Percentiles rank a stretch among this genome's conserved stretches.
These are phyloP conservation scores for Hoplias malabaricus DNA, from an alignment of 2,113 vertebrate species.

Conservation along the genomic window DNA sequence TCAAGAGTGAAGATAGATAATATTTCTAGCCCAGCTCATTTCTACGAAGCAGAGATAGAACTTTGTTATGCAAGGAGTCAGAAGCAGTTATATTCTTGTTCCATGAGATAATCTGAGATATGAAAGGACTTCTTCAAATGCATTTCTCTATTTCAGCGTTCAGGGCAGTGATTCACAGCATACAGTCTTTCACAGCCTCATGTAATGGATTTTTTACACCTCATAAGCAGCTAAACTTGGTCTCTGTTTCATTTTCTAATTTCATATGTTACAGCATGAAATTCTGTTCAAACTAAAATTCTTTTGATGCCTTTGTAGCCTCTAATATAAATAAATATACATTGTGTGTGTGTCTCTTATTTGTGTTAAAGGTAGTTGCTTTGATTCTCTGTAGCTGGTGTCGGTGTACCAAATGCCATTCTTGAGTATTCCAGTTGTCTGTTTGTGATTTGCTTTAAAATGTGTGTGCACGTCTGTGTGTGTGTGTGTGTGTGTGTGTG, in stretches of 20 bases:
- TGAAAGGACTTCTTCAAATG: not conserved
- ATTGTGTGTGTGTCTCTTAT: constrained; percentile 29
- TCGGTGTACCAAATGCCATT: constrained; percentile 4
- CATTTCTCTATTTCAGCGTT: not conserved
- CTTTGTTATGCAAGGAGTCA: not conserved
- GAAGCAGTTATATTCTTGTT: constrained; percentile 8
- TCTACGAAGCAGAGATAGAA: not conserved
- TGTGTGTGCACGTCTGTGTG: constrained; percentile 1
- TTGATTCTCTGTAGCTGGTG: constrained; percentile 22
- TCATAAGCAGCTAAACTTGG: constrained; percentile 70
- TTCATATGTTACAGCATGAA: constrained; percentile 39
- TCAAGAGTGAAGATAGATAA: not conserved
- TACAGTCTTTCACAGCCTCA: not conserved
- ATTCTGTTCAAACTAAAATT: constrained; percentile 16
- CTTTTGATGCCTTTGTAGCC: constrained; percentile 2
- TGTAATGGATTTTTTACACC: constrained; percentile 61
- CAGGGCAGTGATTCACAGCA: constrained; percentile 1
- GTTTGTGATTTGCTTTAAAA: constrained; percentile 21
- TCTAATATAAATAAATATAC: not conserved
- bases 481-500: not conserved
- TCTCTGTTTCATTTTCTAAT: constrained; percentile 51
- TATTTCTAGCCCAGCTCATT: not conserved
- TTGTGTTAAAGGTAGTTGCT: constrained; percentile 17
- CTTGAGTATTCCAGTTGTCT: constrained; percentile 12
- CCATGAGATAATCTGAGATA: constrained; percentile 5